A percentile compares a stretch with the other conserved stretches of the same genome.
phyloP scores from a whole-genome alignment of 2,797 vertebrate species.

The Cuniculus paca region DNA sequence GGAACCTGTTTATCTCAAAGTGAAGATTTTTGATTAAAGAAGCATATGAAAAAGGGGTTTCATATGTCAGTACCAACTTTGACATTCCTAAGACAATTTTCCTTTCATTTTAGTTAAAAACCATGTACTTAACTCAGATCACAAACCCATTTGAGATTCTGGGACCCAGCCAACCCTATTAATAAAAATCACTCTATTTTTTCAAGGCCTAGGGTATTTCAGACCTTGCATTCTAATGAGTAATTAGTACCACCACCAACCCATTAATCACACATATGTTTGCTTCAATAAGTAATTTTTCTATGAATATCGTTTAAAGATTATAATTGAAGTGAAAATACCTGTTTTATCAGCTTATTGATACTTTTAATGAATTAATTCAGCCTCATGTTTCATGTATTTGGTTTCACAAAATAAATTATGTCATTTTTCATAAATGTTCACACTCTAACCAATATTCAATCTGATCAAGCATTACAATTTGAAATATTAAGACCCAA shows the following conservation, averaged over 20 bases:
- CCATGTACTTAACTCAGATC: conserved; percentile 18
- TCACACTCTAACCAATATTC: conserved; percentile 69
- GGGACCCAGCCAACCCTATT: conserved; percentile 41
- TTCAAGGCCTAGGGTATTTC: conserved; percentile 65
- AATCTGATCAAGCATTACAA: conserved; percentile 50
- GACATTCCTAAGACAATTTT: conserved; percentile 57
- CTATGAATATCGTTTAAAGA: conserved; percentile 79
- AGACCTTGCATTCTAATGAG: conserved; percentile 75
- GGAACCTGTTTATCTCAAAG: conserved; percentile 9
- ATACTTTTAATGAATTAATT: conserved; percentile 81
- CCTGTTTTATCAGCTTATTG: conserved; percentile 76
- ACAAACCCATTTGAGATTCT: conserved; percentile 54
- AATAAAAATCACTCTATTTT: conserved; percentile 73
- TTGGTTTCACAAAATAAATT: conserved; percentile 79
- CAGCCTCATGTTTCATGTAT: conserved; percentile 61
- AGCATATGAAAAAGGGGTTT: not conserved
- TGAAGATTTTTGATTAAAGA: conserved; percentile 13
- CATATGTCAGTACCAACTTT: not conserved
- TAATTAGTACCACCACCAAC: conserved; percentile 78
- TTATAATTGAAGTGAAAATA: conserved; percentile 78
- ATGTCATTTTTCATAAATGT: conserved; percentile 78
- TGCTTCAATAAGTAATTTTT: conserved; percentile 77
- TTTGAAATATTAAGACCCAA: conserved; percentile 64
- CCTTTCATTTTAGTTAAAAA: conserved; percentile 44
- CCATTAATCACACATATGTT: conserved; percentile 81